Evolutionary conservation across 2,888 invertebrate genomes (phyloP), one percentile per base, ranked within the genome.

Genomic region (Osedax fenrisi): DNA sequence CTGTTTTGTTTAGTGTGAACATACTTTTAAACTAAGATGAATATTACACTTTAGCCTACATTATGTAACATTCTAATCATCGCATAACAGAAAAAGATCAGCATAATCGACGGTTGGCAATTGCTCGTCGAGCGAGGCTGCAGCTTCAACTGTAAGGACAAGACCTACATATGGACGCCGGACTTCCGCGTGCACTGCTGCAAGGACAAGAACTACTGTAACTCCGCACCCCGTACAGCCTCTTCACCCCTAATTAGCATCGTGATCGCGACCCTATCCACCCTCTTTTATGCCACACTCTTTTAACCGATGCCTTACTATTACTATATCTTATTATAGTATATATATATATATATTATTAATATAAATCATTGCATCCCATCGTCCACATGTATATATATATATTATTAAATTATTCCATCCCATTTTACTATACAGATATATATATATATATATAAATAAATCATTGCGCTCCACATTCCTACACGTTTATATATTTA

Each of bases 161-260:
- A 75, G 3, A 27, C 56, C 3, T 79, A 77, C 72, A 76, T 79
- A 23, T 79, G 78, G 78, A 79, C 78, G 1, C 78, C 79, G 22
- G 77, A 79, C 25, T 79, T 79, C 75, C 77, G 77, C 62, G 78
- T 78, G 5, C 75, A 78, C 75, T 78, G 78, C 76, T 78, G 78
- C 61, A 64, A 75, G 3, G 74, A 75, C 13, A 61, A 68, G 24
- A 41, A 72, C 62, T 41, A 71, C 27, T 77, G 77, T 70, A 78
- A 78, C 59, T 66, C 59, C 27, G 72, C 68, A 22, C n/a, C 75
- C 26, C 25, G 68, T 27, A 64, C 64, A n/a, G 26, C 64, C 1
- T 24, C 24, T 25, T 13, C 25, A 23, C 25, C 64, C 13, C 64
- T 64, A 64, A 25, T 13, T n/a, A 25, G 64, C 64, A 25, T 64